A percentile compares a stretch with the other conserved stretches of the same genome.
Evolutionary conservation across 2,113 vertebrate species (phyloP).

Genomic region (Circaetus gallicus): DNA sequence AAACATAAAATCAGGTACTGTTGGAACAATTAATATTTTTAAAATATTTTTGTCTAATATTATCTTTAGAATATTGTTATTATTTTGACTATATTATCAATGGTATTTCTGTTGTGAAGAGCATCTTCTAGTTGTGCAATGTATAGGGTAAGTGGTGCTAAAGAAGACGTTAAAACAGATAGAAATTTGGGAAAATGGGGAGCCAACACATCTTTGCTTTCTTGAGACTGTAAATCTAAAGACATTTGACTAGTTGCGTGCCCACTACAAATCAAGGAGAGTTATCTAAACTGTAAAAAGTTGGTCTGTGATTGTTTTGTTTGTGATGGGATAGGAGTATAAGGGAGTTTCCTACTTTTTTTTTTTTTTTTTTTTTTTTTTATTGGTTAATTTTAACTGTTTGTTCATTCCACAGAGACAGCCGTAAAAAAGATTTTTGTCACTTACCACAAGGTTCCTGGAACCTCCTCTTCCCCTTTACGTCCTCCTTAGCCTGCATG

Average conservation of each 20-base stretch:
- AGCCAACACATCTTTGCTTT: neutral
- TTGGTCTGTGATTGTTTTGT: neutral
- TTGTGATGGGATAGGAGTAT: neutral
- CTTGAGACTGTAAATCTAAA: neutral
- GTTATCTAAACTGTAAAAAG: neutral
- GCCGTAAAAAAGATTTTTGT: neutral
- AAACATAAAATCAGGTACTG: neutral
- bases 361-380: neutral
- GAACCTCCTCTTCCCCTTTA: neutral
- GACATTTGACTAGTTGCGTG: neutral
- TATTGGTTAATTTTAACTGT: neutral
- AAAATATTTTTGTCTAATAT: neutral
- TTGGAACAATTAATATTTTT: neutral
- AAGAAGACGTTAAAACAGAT: neutral
- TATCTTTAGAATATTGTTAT: neutral
- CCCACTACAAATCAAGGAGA: neutral
- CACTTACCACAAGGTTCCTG: neutral
- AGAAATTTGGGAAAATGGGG: neutral
- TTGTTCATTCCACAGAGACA: neutral
- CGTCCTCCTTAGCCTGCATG: neutral
- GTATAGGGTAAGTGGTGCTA: neutral
- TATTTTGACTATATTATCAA: neutral
- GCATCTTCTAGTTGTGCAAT: neutral
- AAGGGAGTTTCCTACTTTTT: neutral
- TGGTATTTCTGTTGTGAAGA: neutral